These are phyloP conservation scores for Drosophila atroscutellata DNA, from an alignment of 2,888 invertebrate species.

Conservation along the genomic window DNA sequence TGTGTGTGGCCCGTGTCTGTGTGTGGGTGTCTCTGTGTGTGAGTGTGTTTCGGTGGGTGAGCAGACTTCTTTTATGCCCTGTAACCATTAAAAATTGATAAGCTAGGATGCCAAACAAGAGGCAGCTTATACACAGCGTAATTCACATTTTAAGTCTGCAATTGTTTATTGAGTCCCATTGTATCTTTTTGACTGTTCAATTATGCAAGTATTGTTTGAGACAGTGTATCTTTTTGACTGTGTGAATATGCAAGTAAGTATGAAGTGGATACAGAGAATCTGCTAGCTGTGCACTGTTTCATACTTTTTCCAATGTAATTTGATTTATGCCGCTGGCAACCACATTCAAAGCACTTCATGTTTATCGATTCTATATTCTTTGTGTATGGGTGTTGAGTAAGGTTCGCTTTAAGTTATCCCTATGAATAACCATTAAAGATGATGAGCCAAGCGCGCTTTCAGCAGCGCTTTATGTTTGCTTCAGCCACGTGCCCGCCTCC, in stretches of 20 bases:
- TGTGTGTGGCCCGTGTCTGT: constrained; percentile 10
- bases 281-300: constrained; percentile 34
- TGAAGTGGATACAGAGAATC: not conserved
- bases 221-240: not conserved
- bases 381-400: not conserved
- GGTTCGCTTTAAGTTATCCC: constrained; percentile 50
- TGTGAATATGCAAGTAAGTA: not conserved
- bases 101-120: not conserved
- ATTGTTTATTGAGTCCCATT: not conserved
- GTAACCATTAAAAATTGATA: not conserved
- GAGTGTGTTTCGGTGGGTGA: constrained; percentile 25
- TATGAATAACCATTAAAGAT: constrained; percentile 58
- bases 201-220: too few species aligned
- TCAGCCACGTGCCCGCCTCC: constrained; percentile 54
- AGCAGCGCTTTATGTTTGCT: constrained; percentile 64
- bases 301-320: constrained; percentile 59
- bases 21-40: not conserved
- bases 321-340: constrained; percentile 61
- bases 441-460: constrained; percentile 70
- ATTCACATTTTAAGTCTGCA: not conserved
- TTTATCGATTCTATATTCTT: constrained; percentile 43
- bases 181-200: not conserved
- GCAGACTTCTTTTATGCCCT: not conserved
- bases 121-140: too few species aligned
- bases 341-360: constrained; percentile 28